Base-by-base conservation (phyloP, 2,113 vertebrate genomes). In the Marcusenius ussheri region DNA sequence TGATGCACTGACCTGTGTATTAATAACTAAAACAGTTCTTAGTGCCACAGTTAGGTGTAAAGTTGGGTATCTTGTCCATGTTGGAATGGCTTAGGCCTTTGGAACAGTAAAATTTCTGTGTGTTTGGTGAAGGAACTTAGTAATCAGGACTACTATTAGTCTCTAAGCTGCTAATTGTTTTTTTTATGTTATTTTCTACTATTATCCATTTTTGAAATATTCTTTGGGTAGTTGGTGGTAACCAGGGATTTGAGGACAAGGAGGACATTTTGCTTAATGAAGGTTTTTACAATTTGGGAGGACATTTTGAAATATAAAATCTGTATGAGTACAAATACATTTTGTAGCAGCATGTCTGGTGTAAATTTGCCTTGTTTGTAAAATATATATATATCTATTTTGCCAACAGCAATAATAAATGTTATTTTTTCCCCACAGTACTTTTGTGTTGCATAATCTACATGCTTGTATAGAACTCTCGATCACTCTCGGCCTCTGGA, bases 321-420 rank as follows among this genome's bases (percentile, higher is more conserved):
- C 50, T 39, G 84, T 87, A 17, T 35, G 50, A 87, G 50, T 39
- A 53, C 15, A 87, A 56, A 39, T 56, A 87, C 35, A 56, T 87
- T 87, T 87, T 87, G 50, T 87, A 87, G 50, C 50, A 39, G 31
- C 49, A 53, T 56, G 27, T 87, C 49, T 87, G 85, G 49, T 53
- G 8, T 87, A 35, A 53, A 87, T 87, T 53, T 53, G 27, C 27
- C 13, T 51, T 53, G 49, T 87, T 86, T 86, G 7, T 47, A 39
- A 51, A 9, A 87, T 53, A 87, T 87, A 47, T 87, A 74, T 74
- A 74, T 74, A 74, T 74, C 31, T 87, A 87, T 87, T 87, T 87
- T 87, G 85, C 47, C 85, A 87, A 19, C 27, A 35, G 27, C 46
- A 17, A 87, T 53, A 87, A 84, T 84, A 87, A 87, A 87, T 53